Evolutionary conservation across 2,113 vertebrate species (phyloP).

Genomic region (Myotis yumanensis): DNA sequence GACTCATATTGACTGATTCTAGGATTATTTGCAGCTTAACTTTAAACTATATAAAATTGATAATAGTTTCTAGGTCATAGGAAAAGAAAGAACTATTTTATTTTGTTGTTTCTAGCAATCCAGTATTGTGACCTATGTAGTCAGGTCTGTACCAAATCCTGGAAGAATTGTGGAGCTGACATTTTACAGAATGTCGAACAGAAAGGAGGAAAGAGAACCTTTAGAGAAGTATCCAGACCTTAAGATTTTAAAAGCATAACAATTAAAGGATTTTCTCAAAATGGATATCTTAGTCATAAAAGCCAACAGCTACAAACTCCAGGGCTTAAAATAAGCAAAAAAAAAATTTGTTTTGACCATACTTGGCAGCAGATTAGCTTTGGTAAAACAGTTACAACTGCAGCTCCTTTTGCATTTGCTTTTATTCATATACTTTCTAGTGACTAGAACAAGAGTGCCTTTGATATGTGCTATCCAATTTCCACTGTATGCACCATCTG

Average conservation of each 20-base stretch:
- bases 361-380: constrained; percentile 13
- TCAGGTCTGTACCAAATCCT: constrained; percentile 15
- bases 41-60: constrained; percentile 39
- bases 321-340: constrained; percentile 49
- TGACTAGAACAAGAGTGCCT: background rate
- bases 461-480: background rate
- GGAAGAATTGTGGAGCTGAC: background rate
- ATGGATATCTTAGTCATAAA: constrained; percentile 52
- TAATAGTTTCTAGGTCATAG: background rate
- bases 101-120: background rate
- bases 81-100: background rate
- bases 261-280: constrained; percentile 70
- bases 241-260: constrained; percentile 43
- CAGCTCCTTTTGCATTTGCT: background rate
- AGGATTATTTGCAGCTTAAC: constrained; percentile 14
- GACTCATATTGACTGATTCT: constrained; percentile 20
- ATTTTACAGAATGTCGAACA: background rate
- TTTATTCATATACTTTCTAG: background rate
- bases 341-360: background rate
- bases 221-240: constrained; percentile 4
- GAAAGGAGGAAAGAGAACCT: background rate
- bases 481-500: background rate
- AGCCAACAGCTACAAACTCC: constrained; percentile 32
- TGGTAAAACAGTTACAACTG: background rate
- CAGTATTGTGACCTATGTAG: constrained; percentile 39